Conservation (phyloP, 2,797 vertebrate genomes). For the Notoglanidium macrostoma region DNA sequence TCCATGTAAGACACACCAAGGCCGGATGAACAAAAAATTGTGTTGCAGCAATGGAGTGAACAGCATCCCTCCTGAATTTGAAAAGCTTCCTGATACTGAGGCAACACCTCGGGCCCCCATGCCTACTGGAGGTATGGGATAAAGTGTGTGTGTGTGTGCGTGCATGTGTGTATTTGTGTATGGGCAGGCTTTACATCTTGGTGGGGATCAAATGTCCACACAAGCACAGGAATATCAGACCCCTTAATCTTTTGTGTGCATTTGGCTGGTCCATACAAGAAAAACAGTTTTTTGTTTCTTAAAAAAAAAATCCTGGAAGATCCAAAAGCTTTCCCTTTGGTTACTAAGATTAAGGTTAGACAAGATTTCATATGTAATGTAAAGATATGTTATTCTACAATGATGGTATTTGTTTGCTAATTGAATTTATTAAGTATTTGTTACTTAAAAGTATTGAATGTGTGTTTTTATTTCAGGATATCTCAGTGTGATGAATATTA, state of each 20-base stretch:
- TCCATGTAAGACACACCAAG: neutral
- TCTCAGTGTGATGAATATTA: constrained; percentile 69
- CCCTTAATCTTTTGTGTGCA: neutral
- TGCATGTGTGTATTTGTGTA: neutral
- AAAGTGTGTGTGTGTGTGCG: constrained; percentile 9
- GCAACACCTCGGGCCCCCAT: constrained; percentile 65
- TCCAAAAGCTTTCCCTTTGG: neutral
- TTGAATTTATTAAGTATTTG: neutral
- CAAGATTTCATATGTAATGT: neutral
- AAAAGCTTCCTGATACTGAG: constrained; percentile 61
- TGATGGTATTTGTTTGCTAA: neutral
- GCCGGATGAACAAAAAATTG: neutral
- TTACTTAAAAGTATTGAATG: neutral
- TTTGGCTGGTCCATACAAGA: neutral
- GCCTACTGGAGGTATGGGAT: constrained; percentile 68
- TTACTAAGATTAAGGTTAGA: neutral
- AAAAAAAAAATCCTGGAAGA: neutral
- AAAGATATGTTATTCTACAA: neutral
- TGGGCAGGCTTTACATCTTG: neutral
- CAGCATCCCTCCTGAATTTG: constrained; percentile 66
- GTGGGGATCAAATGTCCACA: neutral
- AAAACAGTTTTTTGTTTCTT: neutral
- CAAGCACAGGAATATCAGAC: neutral
- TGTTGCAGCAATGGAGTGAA: constrained; percentile 69
- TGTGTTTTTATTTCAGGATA: constrained; percentile 51